Percentiles rank a stretch among this genome's conserved stretches.
Evolutionary conservation across 2,888 invertebrate genomes (phyloP).

Genomic region (Mylabris sibirica): DNA sequence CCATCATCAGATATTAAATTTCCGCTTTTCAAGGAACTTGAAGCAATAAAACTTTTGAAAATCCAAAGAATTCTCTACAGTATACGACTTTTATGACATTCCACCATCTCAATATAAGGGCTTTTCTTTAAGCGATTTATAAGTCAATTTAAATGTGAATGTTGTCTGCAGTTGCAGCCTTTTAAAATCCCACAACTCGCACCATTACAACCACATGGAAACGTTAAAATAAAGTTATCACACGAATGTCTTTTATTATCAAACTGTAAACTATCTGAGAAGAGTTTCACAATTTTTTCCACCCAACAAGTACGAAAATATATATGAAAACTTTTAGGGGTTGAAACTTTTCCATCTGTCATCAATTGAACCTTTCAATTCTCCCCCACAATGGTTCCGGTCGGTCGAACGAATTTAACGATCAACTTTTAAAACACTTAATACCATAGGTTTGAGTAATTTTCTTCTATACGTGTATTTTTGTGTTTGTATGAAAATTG

Average conservation of each 20-base stretch:
- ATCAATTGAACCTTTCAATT: slow-evolving; percentile 22
- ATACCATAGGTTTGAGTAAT: background rate
- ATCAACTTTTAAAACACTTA: slow-evolving; percentile 10
- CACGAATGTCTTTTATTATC: slow-evolving; percentile 13
- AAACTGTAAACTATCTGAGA: slow-evolving; percentile 12
- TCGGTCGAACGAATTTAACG: slow-evolving; percentile 6
- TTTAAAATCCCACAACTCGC: background rate
- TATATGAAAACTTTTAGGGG: slow-evolving; percentile 1
- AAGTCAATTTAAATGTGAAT: slow-evolving; percentile 10
- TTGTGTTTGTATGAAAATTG: background rate
- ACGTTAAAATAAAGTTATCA: slow-evolving; percentile 11
- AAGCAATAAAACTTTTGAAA: background rate
- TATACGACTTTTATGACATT: background rate
- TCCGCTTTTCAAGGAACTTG: background rate
- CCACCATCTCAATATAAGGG: slow-evolving; percentile 1
- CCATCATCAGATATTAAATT: slow-evolving; percentile 3
- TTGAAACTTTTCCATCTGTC: slow-evolving; percentile 34
- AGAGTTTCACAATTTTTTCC: background rate
- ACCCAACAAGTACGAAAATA: background rate
- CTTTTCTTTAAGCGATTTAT: slow-evolving; percentile 9
- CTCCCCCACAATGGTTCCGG: background rate
- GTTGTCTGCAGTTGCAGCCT: background rate
- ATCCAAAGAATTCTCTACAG: background rate
- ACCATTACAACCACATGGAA: background rate
- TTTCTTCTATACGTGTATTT: background rate